A percentile compares a stretch with the other conserved stretches of the same genome.
Evolutionary conservation across 1,140 invertebrate genomes (phyloP).

Genomic region (Cydia fagiglandana): DNA sequence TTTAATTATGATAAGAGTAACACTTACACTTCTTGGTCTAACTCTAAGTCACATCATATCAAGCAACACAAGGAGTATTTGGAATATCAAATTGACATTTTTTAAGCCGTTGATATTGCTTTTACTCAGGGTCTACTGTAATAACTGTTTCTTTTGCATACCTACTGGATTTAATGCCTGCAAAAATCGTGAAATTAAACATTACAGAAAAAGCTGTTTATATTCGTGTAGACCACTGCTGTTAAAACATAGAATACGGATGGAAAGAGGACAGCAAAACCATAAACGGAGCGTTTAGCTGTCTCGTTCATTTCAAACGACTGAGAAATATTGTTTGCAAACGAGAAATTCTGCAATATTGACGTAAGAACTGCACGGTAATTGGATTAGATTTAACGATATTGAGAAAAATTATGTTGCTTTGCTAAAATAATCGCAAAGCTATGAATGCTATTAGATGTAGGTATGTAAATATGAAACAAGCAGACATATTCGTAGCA

Average conservation of each 20-base stretch:
- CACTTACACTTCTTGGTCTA: too few species aligned
- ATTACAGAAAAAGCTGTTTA: conserved; percentile 17
- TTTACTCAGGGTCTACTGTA: neutral
- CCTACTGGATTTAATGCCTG: neutral
- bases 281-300: conserved; percentile 22
- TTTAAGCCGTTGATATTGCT: neutral
- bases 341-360: conserved; percentile 18
- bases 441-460: neutral
- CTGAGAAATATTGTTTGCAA: conserved; percentile 31
- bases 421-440: neutral
- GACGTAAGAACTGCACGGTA: conserved; percentile 2
- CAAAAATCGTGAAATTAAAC: neutral
- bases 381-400: neutral
- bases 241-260: conserved; percentile 18
- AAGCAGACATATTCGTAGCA: neutral
- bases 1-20: too few species aligned
- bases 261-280: conserved; percentile 23
- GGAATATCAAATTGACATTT: neutral
- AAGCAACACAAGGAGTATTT: too few species aligned
- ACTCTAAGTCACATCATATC: too few species aligned
- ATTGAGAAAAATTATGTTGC: neutral
- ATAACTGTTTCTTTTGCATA: neutral
- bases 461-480: too few species aligned
- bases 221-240: neutral
- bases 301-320: conserved; percentile 18